phyloP scores from a whole-genome alignment of 2,797 vertebrate species.

The Hybognathus amarus region DNA sequence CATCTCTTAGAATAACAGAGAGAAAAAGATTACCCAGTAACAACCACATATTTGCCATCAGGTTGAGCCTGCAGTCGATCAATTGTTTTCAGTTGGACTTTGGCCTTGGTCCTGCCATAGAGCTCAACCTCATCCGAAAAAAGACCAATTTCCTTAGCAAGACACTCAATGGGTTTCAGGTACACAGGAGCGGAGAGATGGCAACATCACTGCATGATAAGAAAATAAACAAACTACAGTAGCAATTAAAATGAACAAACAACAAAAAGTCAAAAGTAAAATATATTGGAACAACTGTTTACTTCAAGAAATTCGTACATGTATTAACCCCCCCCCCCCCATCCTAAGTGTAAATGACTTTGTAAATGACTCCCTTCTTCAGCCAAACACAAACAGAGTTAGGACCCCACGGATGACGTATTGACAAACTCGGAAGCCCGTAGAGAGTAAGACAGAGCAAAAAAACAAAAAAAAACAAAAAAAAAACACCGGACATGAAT shows the following conservation, averaged over 20 bases:
- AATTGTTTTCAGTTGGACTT: constrained; percentile 85
- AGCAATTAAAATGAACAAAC: not conserved
- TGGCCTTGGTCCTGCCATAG: constrained; percentile 93
- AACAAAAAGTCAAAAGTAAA: not conserved
- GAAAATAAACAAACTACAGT: not conserved
- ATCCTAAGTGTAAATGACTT: too few species aligned
- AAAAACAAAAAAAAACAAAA: too few species aligned
- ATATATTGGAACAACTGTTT: not conserved
- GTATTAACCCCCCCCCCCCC: too few species aligned
- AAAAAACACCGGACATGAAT: too few species aligned
- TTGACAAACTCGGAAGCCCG: too few species aligned
- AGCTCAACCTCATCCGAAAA: constrained; percentile 89
- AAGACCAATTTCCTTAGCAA: constrained; percentile 89
- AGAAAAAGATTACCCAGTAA: constrained; percentile 85
- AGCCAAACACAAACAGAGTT: not conserved
- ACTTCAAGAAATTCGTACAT: not conserved
- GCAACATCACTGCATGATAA: constrained; percentile 85
- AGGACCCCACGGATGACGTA: too few species aligned
- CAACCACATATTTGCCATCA: constrained; percentile 95
- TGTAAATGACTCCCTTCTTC: not conserved
- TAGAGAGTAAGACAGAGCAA: too few species aligned
- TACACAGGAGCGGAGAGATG: constrained; percentile 88
- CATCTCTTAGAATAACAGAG: not conserved
- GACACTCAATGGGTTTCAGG: constrained; percentile 84
- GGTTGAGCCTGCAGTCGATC: constrained; percentile 85